phyloP scores from a whole-genome alignment of 2,888 invertebrate genomes.

The Microchrysa polita region DNA sequence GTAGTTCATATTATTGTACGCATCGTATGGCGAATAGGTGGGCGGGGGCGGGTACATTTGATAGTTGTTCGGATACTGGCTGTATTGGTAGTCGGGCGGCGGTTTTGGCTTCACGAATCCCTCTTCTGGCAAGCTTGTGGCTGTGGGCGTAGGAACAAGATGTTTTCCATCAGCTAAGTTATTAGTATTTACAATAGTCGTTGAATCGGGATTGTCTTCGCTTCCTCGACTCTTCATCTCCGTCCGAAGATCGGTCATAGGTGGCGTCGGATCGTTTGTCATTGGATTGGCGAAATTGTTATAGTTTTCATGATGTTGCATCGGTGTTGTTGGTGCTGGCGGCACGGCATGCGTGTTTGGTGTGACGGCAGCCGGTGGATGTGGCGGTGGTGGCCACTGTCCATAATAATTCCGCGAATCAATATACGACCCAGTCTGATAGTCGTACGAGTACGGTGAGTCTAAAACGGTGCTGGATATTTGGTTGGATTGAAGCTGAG shows the following conservation, averaged over 20 bases:
- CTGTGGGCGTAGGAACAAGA: slow-evolving; percentile 57
- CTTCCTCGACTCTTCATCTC: slow-evolving; percentile 62
- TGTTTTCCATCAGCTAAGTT: slow-evolving; percentile 65
- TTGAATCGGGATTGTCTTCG: slow-evolving; percentile 81
- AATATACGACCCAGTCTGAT: slow-evolving; percentile 68
- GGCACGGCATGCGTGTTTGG: slow-evolving; percentile 59
- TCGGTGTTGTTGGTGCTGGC: slow-evolving; percentile 53
- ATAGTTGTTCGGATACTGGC: slow-evolving; percentile 64
- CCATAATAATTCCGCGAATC: slow-evolving; percentile 74
- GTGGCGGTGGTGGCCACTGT: slow-evolving; percentile 69
- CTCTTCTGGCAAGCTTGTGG: slow-evolving; percentile 56
- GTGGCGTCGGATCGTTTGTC: slow-evolving; percentile 55
- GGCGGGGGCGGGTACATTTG: slow-evolving; percentile 64
- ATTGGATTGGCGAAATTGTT: slow-evolving; percentile 53
- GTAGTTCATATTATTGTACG: slow-evolving; percentile 65
- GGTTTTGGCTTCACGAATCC: slow-evolving; percentile 65
- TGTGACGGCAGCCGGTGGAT: slow-evolving; percentile 66
- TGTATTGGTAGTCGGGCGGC: slow-evolving; percentile 63
- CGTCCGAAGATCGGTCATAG: slow-evolving; percentile 56
- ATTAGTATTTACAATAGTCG: slow-evolving; percentile 70
- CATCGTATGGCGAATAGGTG: slow-evolving; percentile 63
- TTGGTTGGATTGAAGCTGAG: slow-evolving; percentile 84
- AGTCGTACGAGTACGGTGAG: slow-evolving; percentile 73
- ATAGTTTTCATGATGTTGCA: slow-evolving; percentile 56
- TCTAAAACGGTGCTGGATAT: slow-evolving; percentile 86